phyloP scores from a whole-genome alignment of 2,888 invertebrate species.

The Pseudolycoriella hygida region DNA sequence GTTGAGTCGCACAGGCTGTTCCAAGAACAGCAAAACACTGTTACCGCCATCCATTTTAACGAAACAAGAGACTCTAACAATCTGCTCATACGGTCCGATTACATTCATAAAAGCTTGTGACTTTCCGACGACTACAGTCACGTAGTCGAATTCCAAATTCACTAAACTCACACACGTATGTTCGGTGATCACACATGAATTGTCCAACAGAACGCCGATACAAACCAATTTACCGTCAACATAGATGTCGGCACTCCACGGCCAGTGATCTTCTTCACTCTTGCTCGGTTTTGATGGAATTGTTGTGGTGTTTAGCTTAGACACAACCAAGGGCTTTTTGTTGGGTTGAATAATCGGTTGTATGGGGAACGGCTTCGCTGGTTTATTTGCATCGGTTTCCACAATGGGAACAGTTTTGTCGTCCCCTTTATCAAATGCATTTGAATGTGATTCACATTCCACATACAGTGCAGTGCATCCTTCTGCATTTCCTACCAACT shows the following conservation, averaged over 20 bases:
- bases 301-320: not conserved
- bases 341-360: slow-evolving; percentile 12
- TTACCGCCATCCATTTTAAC: slow-evolving; percentile 36
- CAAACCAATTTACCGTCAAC: slow-evolving; percentile 51
- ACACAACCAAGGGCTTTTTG: slow-evolving; percentile 10
- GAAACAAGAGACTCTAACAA: slow-evolving; percentile 37
- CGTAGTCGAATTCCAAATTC: slow-evolving; percentile 30
- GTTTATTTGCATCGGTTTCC: slow-evolving; percentile 9
- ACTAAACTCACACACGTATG: slow-evolving; percentile 32
- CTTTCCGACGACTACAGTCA: slow-evolving; percentile 49
- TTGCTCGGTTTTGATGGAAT: not conserved
- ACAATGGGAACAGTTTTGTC: slow-evolving; percentile 7
- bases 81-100: slow-evolving; percentile 51
- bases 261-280: slow-evolving; percentile 31
- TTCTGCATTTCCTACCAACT: slow-evolving; percentile 3
- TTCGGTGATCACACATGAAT: slow-evolving; percentile 45
- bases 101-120: slow-evolving; percentile 38
- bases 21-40: slow-evolving; percentile 43
- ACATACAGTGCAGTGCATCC: slow-evolving; percentile 21
- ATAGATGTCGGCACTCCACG: slow-evolving; percentile 59
- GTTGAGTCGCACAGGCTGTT: slow-evolving; percentile 36
- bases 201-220: slow-evolving; percentile 46
- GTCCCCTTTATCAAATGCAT: slow-evolving; percentile 17
- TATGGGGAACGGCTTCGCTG: slow-evolving; percentile 8
- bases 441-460: slow-evolving; percentile 20